Base-by-base conservation (phyloP, 1,140 invertebrate species). In the Polypedilum vanderplanki region DNA sequence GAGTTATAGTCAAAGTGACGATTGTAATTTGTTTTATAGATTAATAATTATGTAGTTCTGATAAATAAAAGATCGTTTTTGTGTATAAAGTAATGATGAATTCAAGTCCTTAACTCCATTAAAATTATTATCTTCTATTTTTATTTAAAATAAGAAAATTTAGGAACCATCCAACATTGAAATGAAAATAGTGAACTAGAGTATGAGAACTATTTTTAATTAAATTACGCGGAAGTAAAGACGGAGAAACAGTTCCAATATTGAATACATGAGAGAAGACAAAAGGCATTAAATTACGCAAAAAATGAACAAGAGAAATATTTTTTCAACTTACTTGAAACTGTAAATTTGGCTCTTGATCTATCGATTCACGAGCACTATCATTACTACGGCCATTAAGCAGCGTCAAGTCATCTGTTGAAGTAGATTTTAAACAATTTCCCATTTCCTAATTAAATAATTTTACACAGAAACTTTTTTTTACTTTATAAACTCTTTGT, bases 371-470 rank as follows among this genome's bases (percentile, higher is more conserved):
- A 18, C 65, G 65, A 20, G 17, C 10, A 10, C 65, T 18, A 7
- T 18, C 17, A 70, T 12, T 70, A 10, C 65, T 70, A 22, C 24
- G 24, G 24, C 65, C 65, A 70, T 70, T 70, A 5, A 70, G 10
- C 8, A 70, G 17, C 17, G 65, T 70, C 7, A 70, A 22, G 17
- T 70, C 65, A 10, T 70, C 65, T 9, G 17, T 70, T 70, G 65
- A 70, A 70, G 4, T 70, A 20, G 4, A 18, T 70, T 18, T 18
- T 18, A 70, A 70, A 10, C 65, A 70, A 70, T 70, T 70, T 7
- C 65, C 65, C 65, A 70, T 70, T 70, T 20, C 18, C 18, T 70
- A 70, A 22, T 70, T 70, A 70, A 18, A 70, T 18, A 70, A 70
- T 5, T 18, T 4, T 12, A 57, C 4, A 57, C 46, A 57, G n/a